These are phyloP conservation scores for Malurus splendens DNA, from an alignment of 2,797 vertebrate species.

Conservation along the genomic window DNA sequence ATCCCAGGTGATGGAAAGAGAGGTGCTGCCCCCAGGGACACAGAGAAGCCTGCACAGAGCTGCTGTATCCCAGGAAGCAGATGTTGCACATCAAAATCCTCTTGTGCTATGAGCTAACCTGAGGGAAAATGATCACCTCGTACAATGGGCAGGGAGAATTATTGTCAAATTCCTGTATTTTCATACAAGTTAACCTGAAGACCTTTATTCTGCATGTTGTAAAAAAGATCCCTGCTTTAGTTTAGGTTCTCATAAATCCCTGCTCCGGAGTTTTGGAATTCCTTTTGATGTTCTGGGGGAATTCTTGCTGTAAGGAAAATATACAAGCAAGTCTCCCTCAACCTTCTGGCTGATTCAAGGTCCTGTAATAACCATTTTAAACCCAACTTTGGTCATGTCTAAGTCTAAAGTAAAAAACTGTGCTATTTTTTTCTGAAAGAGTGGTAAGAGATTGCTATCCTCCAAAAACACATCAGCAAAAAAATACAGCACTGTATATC, in stretches of 20 bases:
- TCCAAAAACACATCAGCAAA: not conserved
- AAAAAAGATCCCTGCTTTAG: not conserved
- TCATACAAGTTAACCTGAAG: not conserved
- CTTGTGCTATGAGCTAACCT: not conserved
- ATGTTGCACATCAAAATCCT: not conserved
- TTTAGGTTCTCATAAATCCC: not conserved
- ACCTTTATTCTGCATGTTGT: not conserved
- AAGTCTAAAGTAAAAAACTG: not conserved
- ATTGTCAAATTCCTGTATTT: not conserved
- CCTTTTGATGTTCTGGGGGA: not conserved
- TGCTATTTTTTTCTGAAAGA: not conserved
- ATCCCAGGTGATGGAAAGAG: not conserved
- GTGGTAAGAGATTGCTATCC: not conserved
- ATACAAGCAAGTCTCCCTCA: not conserved
- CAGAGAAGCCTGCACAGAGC: not conserved
- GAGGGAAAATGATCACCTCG: not conserved
- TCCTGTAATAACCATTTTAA: not conserved
- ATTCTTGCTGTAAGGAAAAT: not conserved
- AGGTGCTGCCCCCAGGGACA: not conserved
- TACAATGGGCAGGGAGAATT: not conserved
- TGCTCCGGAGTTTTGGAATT: not conserved
- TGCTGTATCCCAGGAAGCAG: not conserved
- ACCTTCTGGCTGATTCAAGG: not conserved
- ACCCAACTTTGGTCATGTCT: not conserved
- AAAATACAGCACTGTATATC: not conserved